Percentiles rank a stretch among this genome's conserved stretches.
phyloP scores from a whole-genome alignment of 2,797 vertebrate species.

The Typhlichthys subterraneus region DNA sequence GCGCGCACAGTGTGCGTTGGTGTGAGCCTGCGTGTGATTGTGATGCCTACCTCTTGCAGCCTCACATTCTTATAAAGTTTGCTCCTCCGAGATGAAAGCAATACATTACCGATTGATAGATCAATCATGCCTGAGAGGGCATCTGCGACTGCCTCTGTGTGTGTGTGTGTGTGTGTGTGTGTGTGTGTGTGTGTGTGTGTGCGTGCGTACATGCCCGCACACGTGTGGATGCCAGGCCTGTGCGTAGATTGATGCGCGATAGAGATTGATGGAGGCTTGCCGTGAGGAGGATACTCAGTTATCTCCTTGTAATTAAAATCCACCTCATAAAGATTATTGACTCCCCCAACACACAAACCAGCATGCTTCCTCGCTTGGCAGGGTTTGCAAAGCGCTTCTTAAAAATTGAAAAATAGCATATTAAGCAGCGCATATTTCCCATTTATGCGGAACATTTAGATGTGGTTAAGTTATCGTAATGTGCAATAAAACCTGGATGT shows the following conservation, averaged over 20 bases:
- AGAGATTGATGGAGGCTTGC: constrained; percentile 77
- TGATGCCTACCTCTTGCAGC: constrained; percentile 23
- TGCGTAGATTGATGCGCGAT: constrained; percentile 67
- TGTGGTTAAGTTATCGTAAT: constrained; percentile 87
- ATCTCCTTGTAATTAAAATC: constrained; percentile 85
- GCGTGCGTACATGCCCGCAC: constrained; percentile 3
- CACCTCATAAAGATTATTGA: constrained; percentile 85
- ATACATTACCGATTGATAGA: constrained; percentile 73
- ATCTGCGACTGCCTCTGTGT: constrained; percentile 22
- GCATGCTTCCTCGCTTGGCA: constrained; percentile 70
- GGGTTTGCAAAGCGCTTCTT: constrained; percentile 79
- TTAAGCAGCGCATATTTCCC: constrained; percentile 81
- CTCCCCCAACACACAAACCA: constrained; percentile 74
- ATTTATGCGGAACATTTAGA: constrained; percentile 84
- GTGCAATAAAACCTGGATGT: constrained; percentile 84
- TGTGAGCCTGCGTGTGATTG: constrained; percentile 19
- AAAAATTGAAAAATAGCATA: constrained; percentile 82
- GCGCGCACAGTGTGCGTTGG: not conserved
- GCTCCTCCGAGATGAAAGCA: constrained; percentile 64
- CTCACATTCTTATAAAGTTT: constrained; percentile 57
- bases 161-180: constrained; percentile 2
- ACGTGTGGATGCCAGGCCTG: constrained; percentile 32
- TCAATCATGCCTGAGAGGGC: constrained; percentile 69
- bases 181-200: constrained; percentile 1
- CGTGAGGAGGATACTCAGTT: constrained; percentile 77